Evolutionary conservation across 2,797 vertebrate genomes (phyloP), one percentile per base, ranked within the genome.

Genomic region (Melanotaenia pygmaea): DNA sequence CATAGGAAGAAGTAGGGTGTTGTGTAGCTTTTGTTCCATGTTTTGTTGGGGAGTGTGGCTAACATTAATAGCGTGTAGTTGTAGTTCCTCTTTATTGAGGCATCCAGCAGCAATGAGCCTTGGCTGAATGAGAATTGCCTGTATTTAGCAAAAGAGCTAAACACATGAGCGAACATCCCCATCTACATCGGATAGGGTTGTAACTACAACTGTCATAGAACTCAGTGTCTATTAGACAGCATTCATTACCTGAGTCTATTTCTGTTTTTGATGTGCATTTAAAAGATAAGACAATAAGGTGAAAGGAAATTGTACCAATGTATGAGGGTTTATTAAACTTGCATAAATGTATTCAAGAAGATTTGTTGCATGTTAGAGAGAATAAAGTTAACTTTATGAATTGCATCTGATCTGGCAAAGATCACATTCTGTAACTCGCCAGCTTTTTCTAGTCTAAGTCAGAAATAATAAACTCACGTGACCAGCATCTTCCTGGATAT

Each of bases 61-160:
- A 91, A 93, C 91, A 89, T 92, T 93, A 91, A 92, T 91, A 91
- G 92, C 76, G 69, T 92, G 91, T 92, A 86, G 85, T 85, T 87
- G 35, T 79, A 83, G 89, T 74, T 83, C 77, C 71, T 87, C 84
- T 83, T 82, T 69, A 81, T 54, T 79, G 84, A 77, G 77, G 81
- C 81, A 74, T 88, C 72, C 71, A 43, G 63, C 84, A 81, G 69
- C 80, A 80, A 67, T 74, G 66, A 80, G 80, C 72, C 76, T 34
- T 3, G 77, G 47, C 64, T 68, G 47, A 50, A 67, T 65, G 38
- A 72, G 56, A 72, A 77, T 64, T 72, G 68, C 59, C 51, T 26
- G 70, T 54, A n/a, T 65, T 86, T 67, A 71, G 61, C 64, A 28
- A 78, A 86, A 80, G 63, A 81, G 28, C 63, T 80, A 59, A 87